phyloP scores from a whole-genome alignment of 1,140 invertebrate genomes.

The Homalodisca vitripennis region DNA sequence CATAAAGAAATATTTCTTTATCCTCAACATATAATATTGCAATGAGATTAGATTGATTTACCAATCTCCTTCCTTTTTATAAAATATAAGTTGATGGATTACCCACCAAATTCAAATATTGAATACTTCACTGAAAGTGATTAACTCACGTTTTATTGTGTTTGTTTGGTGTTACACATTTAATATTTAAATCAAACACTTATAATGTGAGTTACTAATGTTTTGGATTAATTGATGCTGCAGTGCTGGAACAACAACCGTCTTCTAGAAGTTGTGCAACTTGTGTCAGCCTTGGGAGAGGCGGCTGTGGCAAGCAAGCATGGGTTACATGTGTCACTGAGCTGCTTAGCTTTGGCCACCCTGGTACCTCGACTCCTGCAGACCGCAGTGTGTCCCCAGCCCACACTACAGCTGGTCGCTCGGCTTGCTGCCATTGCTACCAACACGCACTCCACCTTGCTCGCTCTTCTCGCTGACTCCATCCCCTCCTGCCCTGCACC shows the following conservation, averaged over 20 bases:
- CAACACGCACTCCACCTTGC: slow-evolving; percentile 5
- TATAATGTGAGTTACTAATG: too few species aligned
- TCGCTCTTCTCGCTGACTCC: slow-evolving; percentile 8
- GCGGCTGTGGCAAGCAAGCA: neutral
- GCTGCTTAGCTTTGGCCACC: neutral
- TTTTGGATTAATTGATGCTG: too few species aligned
- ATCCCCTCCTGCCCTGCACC: slow-evolving; percentile 1
- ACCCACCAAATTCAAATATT: too few species aligned
- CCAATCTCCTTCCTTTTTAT: too few species aligned
- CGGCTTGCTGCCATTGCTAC: neutral
- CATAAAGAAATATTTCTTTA: too few species aligned
- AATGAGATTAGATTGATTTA: too few species aligned
- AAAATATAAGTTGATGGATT: too few species aligned
- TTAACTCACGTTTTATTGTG: too few species aligned
- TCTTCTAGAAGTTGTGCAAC: neutral
- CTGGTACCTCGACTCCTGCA: slow-evolving; percentile 1
- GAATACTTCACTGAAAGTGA: too few species aligned
- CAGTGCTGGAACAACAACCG: neutral
- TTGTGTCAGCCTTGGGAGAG: neutral
- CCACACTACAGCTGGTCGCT: neutral
- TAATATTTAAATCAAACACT: too few species aligned
- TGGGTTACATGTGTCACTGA: neutral
- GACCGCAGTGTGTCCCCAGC: neutral
- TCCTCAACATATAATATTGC: too few species aligned
- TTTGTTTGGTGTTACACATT: too few species aligned